Evolutionary conservation across 1,140 invertebrate genomes (phyloP), one percentile per base, ranked within the genome.

Genomic region (Zaprionus tsacasi): DNA sequence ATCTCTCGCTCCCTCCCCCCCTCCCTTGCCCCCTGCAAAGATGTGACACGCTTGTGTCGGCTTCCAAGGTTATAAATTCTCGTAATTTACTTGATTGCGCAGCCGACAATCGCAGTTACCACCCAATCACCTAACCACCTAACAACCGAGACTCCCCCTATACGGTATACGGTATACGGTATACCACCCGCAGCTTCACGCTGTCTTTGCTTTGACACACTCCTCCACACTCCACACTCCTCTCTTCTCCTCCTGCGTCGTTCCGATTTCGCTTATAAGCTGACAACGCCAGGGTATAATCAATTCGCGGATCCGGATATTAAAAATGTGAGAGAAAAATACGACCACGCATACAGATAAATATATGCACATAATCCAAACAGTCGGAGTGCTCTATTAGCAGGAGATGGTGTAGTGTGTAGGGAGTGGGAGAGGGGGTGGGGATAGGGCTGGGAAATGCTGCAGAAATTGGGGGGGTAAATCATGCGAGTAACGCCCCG

Each of bases 11-110:
- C 43, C n/a, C n/a, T 7, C 15, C 2, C 7, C 15, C 10, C 8
- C 10, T 10, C 3, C 45, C 21, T 2, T 3, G 2, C 45, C 17
- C 10, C 4, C 0, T 3, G 3, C 3, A 45, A 60, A n/a, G 30
- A 63, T 48, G 40, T 33, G 40, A 50, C 60, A 45, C 33, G 60
- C 60, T 52, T 33, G 45, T 50, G 45, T 50, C 50, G 12, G 12
- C 30, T 15, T 25, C 21, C 61, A 27, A 77, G 70, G 79, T 81
- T 81, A 79, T 81, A 81, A 81, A 81, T 81, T 81, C 77, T 54
- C 60, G 79, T 81, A 81, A 81, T 81, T 81, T 81, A 78, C 79
- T 81, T 81, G 79, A 81, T 81, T 81, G 79, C 79, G n/a, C 17
- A 57, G 65, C 59, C 27, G 56, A 35, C 73, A 81, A 73, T 69